Evolutionary conservation across 2,113 vertebrate species (phyloP), one percentile per base, ranked within the genome.

Genomic region (Corynorhinus townsendii): DNA sequence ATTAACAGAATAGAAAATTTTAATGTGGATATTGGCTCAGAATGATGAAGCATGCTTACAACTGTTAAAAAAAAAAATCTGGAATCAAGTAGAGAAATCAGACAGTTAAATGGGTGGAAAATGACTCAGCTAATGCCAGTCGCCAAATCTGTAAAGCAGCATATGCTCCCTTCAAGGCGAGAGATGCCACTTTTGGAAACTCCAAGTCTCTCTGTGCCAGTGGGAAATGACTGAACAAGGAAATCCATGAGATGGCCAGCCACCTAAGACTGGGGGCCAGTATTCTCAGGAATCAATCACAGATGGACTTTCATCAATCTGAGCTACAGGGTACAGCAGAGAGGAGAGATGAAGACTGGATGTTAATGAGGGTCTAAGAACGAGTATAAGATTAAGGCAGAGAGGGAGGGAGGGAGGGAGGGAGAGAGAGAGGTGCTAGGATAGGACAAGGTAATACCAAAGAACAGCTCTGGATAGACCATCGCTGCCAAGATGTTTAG

Each of bases 1-100:
- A 69, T 76, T 96, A 89, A 86, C 72, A 43, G 84, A 86, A 81
- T 76, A 79, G 52, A 56, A 93, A 84, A 80, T 66, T 90, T 62
- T 62, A 86, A 88, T 64, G 38, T 56, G 28, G 59, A 19, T 90
- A 62, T 72, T 87, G 79, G 35, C 52, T 89, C 56, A 26, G 28
- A 90, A 94, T 26, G 8, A 85, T 77, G 35, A 92, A 93, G 35
- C 14, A 86, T 33, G 33, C 17, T 68, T 62, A 52, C 30, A 86
- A 89, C 16, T 56, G 20, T 71, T 91, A 10, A 43, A 40, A 40
- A 81, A 54, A 52, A 4, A 7, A 38, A 86, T 68, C 26, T 89
- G 77, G 79, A 75, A 75, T 28, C 12, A 64, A 89, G 26, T 69
- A 12, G 16, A 91, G 20, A 86, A 73, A 54, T 22, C 14, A n/a